Evolutionary conservation across 1,140 invertebrate species (phyloP).

Genomic region (Formica exsecta): DNA sequence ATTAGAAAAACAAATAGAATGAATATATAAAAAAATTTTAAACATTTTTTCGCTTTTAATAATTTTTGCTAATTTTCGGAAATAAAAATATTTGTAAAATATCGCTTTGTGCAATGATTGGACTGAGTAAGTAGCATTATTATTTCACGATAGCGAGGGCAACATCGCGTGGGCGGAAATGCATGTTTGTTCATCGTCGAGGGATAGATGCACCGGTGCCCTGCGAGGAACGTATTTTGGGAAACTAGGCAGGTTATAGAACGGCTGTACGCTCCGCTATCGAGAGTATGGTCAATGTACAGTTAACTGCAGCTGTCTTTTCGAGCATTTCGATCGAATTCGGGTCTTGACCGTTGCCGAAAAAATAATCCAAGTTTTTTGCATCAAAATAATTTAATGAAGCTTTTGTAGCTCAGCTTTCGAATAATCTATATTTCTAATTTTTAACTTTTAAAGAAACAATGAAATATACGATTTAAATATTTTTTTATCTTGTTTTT

Average conservation of each 20-base stretch:
- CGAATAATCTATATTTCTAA: neutral
- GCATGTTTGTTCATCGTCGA: conserved; percentile 75
- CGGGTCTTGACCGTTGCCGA: conserved; percentile 34
- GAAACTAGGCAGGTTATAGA: conserved; percentile 77
- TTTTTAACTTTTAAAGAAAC: neutral
- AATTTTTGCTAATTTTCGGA: neutral
- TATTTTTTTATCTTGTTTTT: neutral
- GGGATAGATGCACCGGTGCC: conserved; percentile 70
- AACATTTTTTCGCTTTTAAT: neutral
- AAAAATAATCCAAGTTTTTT: conserved; percentile 24
- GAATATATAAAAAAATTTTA: neutral
- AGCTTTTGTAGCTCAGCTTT: neutral
- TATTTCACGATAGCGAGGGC: conserved; percentile 61
- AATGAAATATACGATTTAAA: neutral
- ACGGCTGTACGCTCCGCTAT: conserved; percentile 77
- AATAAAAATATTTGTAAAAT: conserved; percentile 19
- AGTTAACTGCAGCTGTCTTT: conserved; percentile 82
- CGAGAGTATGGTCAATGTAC: conserved; percentile 76
- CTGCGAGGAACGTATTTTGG: conserved; percentile 77
- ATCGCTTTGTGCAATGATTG: conserved; percentile 4
- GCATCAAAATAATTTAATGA: neutral
- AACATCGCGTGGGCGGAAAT: conserved; percentile 78
- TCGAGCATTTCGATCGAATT: conserved; percentile 70
- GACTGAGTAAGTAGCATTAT: conserved; percentile 50
- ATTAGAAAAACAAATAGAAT: neutral